Conservation (phyloP, 2,797 vertebrate genomes). For the Cynodonichthys magdalenae region DNA sequence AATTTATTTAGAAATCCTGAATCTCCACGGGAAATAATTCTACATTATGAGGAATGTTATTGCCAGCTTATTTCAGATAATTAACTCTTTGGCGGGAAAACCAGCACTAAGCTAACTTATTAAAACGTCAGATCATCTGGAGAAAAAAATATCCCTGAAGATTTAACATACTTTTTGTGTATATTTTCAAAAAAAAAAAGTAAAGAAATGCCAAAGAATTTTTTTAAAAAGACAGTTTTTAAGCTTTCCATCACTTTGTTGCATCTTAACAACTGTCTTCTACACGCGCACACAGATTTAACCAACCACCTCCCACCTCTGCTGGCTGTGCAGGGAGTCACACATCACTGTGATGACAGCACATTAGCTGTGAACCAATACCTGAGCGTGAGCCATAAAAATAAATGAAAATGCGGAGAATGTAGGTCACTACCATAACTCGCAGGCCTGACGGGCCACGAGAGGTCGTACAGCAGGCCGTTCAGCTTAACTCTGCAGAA, state of each 20-base stretch:
- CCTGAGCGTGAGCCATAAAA: constrained; percentile 64
- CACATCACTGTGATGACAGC: constrained; percentile 68
- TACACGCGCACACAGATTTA: constrained; percentile 19
- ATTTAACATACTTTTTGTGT: not conserved
- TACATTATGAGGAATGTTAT: too few species aligned
- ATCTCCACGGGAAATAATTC: too few species aligned
- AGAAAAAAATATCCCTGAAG: not conserved
- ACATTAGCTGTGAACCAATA: constrained; percentile 62
- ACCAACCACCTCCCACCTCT: not conserved
- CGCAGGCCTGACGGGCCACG: constrained; percentile 11
- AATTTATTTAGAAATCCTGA: too few species aligned
- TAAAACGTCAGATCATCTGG: not conserved
- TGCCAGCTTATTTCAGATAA: too few species aligned
- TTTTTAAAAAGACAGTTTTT: constrained; percentile 6
- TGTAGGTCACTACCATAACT: constrained; percentile 42
- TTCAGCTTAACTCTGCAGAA: constrained; percentile 38
- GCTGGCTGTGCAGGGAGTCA: constrained; percentile 14
- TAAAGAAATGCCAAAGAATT: constrained; percentile 19
- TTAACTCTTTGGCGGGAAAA: too few species aligned
- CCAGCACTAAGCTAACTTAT: too few species aligned
- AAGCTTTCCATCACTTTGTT: constrained; percentile 13
- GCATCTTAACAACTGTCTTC: constrained; percentile 11
- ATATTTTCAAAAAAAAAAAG: not conserved
- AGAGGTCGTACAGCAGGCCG: constrained; percentile 14
- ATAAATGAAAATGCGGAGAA: constrained; percentile 69